phyloP scores from a whole-genome alignment of 2,113 vertebrate species.

The Equus przewalskii region DNA sequence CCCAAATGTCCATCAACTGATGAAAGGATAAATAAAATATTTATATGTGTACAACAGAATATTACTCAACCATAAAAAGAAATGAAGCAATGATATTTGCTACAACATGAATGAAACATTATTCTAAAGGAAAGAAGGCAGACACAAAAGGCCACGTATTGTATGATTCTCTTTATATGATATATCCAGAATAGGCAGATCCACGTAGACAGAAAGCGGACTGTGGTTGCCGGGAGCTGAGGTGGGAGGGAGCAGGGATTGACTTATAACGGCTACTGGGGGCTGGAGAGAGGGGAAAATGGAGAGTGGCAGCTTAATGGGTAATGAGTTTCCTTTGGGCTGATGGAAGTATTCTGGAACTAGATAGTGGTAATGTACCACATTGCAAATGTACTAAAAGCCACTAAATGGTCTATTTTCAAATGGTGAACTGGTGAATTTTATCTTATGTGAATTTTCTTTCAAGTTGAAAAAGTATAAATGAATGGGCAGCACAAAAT shows the following conservation, averaged over 20 bases:
- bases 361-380: background rate
- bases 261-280: background rate
- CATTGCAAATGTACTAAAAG: background rate
- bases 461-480: background rate
- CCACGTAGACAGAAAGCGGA: background rate
- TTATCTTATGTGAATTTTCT: background rate
- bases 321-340: background rate
- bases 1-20: background rate
- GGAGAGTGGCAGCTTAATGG: background rate
- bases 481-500: background rate
- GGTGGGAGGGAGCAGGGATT: rapidly evolving
- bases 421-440: background rate
- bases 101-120: background rate
- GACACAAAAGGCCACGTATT: background rate
- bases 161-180: background rate
- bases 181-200: background rate
- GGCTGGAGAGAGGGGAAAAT: background rate
- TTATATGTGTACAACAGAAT: background rate
- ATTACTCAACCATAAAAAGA: background rate
- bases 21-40: background rate
- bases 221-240: background rate
- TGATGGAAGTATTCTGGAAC: background rate
- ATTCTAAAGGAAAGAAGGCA: background rate
- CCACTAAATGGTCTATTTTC: background rate
- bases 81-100: background rate